phyloP scores from a whole-genome alignment of 2,113 vertebrate species.

The Apteryx owenii region DNA sequence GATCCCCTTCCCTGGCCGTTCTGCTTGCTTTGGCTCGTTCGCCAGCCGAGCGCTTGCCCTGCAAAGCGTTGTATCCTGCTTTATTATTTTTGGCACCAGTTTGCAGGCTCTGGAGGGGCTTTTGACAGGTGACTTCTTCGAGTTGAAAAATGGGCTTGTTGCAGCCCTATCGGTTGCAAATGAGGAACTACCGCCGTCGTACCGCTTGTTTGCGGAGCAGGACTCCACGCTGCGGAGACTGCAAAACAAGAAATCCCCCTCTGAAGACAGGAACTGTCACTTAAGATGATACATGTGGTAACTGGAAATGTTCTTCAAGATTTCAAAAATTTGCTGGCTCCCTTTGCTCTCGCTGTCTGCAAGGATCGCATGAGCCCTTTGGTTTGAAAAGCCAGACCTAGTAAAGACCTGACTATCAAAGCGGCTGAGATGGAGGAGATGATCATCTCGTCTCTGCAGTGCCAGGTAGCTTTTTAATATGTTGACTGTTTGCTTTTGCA shows the following conservation, averaged over 20 bases:
- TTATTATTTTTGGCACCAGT: constrained; percentile 13
- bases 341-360: background rate
- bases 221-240: background rate
- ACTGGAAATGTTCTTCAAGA: background rate
- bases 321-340: background rate
- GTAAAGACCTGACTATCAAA: background rate
- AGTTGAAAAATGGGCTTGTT: background rate
- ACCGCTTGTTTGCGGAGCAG: background rate
- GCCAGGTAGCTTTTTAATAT: background rate
- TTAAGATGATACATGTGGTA: background rate
- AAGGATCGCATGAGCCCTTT: background rate
- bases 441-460: background rate
- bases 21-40: background rate
- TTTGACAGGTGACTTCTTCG: background rate
- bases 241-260: background rate
- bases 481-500: background rate
- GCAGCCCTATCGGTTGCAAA: background rate
- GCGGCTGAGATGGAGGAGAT: background rate
- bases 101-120: background rate
- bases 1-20: background rate
- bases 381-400: background rate
- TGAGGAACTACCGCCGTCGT: background rate
- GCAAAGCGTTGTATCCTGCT: background rate
- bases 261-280: background rate
- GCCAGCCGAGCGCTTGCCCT: background rate